Evolutionary conservation across 92 coral and sea anemone genomes (phyloP).

Genomic region (Actinostola sp.): DNA sequence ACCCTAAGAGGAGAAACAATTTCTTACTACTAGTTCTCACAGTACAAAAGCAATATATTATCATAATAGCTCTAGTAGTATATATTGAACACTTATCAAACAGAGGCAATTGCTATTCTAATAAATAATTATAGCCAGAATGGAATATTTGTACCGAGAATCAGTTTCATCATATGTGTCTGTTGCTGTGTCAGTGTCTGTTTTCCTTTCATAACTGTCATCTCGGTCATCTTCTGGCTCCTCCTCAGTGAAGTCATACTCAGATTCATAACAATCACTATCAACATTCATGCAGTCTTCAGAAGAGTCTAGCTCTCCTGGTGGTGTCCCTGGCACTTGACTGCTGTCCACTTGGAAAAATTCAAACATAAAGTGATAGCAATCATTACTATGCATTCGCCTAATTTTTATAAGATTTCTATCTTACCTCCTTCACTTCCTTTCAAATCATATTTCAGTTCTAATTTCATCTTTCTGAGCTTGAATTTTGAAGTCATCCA

Average conservation of each 20-base stretch:
- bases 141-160: slow-evolving; percentile 15
- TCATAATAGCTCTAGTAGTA: too few species aligned
- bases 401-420: neutral
- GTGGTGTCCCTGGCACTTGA: neutral
- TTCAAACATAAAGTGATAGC: neutral
- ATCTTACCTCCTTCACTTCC: neutral
- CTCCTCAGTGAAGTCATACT: slow-evolving; percentile 7
- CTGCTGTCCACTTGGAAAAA: neutral
- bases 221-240: slow-evolving; percentile 3
- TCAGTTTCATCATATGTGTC: slow-evolving; percentile 9
- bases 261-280: neutral
- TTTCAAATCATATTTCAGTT: neutral
- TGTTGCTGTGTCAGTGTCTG: neutral
- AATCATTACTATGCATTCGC: neutral
- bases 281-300: neutral
- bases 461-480: neutral
- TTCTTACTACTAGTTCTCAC: too few species aligned
- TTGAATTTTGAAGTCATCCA: slow-evolving; percentile 3
- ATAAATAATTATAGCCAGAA: too few species aligned
- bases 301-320: neutral
- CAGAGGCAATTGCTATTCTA: too few species aligned
- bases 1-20: too few species aligned
- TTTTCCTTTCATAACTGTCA: neutral
- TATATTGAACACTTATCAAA: too few species aligned
- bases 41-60: too few species aligned